A percentile compares a stretch with the other conserved stretches of the same genome.
phyloP scores from a whole-genome alignment of 1,140 invertebrate genomes.

The Aphis craccivora region DNA sequence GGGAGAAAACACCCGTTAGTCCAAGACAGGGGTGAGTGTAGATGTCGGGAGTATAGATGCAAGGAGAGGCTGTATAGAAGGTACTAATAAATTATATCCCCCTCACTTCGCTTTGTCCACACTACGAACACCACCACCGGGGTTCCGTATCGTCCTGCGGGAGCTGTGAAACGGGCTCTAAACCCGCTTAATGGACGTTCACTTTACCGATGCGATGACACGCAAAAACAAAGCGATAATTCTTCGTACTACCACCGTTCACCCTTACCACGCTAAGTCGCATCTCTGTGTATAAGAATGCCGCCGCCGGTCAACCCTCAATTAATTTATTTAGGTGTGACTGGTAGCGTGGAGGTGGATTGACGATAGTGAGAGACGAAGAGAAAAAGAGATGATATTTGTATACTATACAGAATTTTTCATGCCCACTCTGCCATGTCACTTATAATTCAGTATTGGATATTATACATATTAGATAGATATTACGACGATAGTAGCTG shows the following conservation, averaged over 20 bases:
- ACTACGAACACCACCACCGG: no score
- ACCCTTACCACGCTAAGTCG: not conserved
- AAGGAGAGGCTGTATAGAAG: constrained; percentile 14
- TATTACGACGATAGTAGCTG: not conserved
- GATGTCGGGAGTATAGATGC: not conserved
- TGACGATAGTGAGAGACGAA: not conserved
- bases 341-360: no score
- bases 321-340: constrained; percentile 31
- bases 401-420: not conserved
- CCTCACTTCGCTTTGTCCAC: constrained; percentile 14
- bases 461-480: not conserved
- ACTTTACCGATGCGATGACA: constrained; percentile 58
- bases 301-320: constrained; percentile 32
- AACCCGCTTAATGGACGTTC: constrained; percentile 58
- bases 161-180: constrained; percentile 56
- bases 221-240: constrained; percentile 57
- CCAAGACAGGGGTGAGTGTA: not conserved
- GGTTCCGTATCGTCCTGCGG: not conserved
- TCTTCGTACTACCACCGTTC: constrained; percentile 13
- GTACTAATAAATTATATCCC: constrained; percentile 51
- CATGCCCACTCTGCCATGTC: not conserved
- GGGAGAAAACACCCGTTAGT: not conserved
- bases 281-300: not conserved
- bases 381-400: not conserved
- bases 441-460: not conserved